phyloP scores from a whole-genome alignment of 2,888 invertebrate genomes.

The Melanotus villosus region DNA sequence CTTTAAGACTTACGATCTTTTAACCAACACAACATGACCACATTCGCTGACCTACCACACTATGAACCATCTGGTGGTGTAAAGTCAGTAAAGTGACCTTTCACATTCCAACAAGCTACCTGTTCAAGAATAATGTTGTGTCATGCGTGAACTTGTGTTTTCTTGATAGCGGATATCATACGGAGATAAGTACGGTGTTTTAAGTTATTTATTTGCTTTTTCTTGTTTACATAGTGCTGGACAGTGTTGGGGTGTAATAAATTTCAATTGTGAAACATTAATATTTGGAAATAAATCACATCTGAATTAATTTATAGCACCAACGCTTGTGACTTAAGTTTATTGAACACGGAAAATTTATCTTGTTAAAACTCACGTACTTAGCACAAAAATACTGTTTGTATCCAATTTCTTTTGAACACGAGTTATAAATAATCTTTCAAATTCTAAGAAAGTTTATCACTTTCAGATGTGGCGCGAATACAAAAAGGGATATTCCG shows the following conservation, averaged over 20 bases:
- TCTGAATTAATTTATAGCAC: background rate
- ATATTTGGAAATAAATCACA: conserved; percentile 1
- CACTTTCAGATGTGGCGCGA: no score
- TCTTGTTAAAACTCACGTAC: no score
- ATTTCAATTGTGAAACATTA: background rate
- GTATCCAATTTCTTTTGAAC: no score
- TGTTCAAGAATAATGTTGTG: background rate
- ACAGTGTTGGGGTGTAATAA: background rate
- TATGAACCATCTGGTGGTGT: background rate
- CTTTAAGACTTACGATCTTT: background rate
- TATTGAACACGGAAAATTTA: no score
- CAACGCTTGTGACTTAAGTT: no score
- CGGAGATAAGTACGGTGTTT: background rate
- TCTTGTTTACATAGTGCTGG: background rate
- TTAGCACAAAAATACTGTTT: no score
- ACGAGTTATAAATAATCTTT: no score
- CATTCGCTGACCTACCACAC: conserved; percentile 13
- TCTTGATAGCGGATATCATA: conserved; percentile 4
- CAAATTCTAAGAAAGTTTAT: no score
- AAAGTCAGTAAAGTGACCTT: conserved; percentile 4
- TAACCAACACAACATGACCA: background rate
- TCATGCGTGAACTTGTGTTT: background rate
- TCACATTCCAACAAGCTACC: background rate
- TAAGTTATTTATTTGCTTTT: conserved; percentile 4
- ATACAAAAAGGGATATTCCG: no score